Conservation (phyloP, 35 echinoderm and acorn worm species). For the Lytechinus variegatus region DNA sequence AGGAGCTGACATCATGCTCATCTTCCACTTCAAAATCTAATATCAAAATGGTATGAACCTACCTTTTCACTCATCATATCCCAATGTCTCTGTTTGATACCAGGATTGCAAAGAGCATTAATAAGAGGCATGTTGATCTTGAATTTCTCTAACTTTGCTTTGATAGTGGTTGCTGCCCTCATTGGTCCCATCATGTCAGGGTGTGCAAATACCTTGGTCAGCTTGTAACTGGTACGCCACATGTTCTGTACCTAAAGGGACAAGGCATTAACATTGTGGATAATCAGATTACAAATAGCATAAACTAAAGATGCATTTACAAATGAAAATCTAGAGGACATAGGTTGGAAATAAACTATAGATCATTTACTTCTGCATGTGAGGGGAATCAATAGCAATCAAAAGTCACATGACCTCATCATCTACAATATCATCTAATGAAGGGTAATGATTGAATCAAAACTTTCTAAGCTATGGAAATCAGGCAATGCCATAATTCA, state of each 20-base stretch:
- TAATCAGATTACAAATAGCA: background rate
- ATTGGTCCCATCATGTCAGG: conserved; percentile 97
- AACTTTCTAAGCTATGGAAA: too few species aligned
- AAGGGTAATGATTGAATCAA: too few species aligned
- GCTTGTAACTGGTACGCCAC: conserved; percentile 98
- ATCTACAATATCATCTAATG: too few species aligned
- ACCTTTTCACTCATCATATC: conserved; percentile 99
- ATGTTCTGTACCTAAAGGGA: conserved; percentile 78
- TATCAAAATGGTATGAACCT: background rate
- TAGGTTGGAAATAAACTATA: too few species aligned
- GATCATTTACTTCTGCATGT: too few species aligned
- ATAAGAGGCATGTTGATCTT: conserved; percentile 99
- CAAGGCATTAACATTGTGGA: background rate
- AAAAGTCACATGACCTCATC: too few species aligned
- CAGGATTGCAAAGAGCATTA: conserved; percentile 93
- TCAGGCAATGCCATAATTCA: too few species aligned
- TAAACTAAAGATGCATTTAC: too few species aligned
- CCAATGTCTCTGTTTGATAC: conserved; percentile 97
- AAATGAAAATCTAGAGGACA: too few species aligned
- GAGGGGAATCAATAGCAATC: too few species aligned
- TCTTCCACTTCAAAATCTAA: too few species aligned
- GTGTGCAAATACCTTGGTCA: conserved; percentile 90
- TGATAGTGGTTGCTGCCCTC: conserved; percentile 96
- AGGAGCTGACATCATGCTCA: too few species aligned
- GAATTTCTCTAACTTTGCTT: conserved; percentile 99